Evolutionary conservation across 2,113 vertebrate species (phyloP).

Genomic region (Xiphias gladius): DNA sequence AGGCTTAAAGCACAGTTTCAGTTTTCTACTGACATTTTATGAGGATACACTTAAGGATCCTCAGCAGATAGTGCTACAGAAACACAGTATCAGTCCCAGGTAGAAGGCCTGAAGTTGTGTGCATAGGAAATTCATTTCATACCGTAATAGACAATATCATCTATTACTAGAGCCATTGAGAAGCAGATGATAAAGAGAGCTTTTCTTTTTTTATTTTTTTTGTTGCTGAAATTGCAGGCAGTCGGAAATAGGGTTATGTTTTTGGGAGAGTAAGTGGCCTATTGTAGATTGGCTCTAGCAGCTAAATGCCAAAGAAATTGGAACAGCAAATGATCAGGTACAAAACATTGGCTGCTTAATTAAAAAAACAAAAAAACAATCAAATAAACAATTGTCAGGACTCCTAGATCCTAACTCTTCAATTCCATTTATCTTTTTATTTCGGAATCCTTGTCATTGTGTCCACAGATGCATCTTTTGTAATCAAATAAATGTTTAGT

Average conservation of each 20-base stretch:
- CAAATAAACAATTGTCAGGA: too few relatives aligned
- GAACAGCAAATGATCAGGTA: background rate
- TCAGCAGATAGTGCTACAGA: background rate
- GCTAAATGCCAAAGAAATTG: slow-evolving; percentile 1
- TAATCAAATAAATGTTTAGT: too few relatives aligned
- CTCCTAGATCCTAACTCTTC: too few relatives aligned
- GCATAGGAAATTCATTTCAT: background rate
- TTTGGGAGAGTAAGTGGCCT: background rate
- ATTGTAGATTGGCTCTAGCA: background rate
- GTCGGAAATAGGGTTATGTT: background rate
- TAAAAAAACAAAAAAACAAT: too few relatives aligned
- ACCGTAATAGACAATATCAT: background rate
- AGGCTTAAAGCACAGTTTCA: background rate
- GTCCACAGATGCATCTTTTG: too few relatives aligned
- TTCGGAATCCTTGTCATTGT: too few relatives aligned
- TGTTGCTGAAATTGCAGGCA: background rate
- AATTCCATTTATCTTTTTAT: too few relatives aligned
- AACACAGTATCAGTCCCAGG: background rate
- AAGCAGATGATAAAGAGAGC: background rate
- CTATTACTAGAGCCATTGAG: background rate
- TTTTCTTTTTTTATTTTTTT: background rate
- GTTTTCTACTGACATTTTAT: background rate
- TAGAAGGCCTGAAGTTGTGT: background rate
- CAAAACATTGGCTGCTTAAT: too few relatives aligned
- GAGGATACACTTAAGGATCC: background rate